Base-by-base conservation (phyloP, 2,888 invertebrate species). In the Brenthis ino region DNA sequence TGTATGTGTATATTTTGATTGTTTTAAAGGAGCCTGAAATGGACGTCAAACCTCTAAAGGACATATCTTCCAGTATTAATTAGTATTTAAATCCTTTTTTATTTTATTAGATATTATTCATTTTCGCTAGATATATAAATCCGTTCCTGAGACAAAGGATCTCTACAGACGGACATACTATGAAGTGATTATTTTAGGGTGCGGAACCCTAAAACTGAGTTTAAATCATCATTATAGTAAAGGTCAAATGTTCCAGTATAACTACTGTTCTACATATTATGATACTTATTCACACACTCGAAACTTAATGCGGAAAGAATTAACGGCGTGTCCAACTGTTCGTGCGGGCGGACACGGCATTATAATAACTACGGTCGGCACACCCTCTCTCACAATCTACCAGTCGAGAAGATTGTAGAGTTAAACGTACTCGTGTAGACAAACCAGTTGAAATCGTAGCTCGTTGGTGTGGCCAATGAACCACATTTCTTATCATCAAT, bases 321-420 rank as follows among this genome's bases (percentile, higher is more conserved):
- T 60, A 60, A 33, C 60, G 50, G 50, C 33, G 11, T 14, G n/a
- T 60, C 24, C 50, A 60, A 60, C 28, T 50, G 48, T 50, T 60
- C 50, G 50, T 50, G 50, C 48, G 50, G 60, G 50, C 50, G 60
- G 60, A 60, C 60, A 60, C 37, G 37, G 11, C 33, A 60, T 60
- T 60, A 60, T 60, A 60, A 60, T 50, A 50, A 50, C 50, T 50
- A 33, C 50, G 60, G 50, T 50, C 60, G 50, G 50, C 60, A 60
- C 60, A 60, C 50, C 60, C 60, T 28, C 50, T 16, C 50, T 28
- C 50, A 60, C 50, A 28, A 48, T 16, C 48, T 28, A 50, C 60
- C 6, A 50, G 48, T 60, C 60, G 28, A 33, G 28, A 50, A n/a
- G 48, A 50, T 28, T 5, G 24, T 50, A 60, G 37, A 43, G n/a